phyloP scores from a whole-genome alignment of 2,797 vertebrate genomes.

The Monodelphis domestica region DNA sequence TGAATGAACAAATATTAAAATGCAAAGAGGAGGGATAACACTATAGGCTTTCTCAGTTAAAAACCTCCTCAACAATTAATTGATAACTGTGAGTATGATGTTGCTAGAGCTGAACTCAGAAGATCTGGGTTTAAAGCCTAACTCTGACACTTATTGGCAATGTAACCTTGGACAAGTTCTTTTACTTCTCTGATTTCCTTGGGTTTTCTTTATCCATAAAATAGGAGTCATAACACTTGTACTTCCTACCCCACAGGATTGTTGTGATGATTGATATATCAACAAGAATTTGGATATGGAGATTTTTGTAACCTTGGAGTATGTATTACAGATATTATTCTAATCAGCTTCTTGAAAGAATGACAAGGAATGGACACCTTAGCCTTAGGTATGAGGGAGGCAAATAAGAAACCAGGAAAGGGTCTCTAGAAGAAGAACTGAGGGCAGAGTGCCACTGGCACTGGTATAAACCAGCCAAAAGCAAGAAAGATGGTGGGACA shows the following conservation, averaged over 20 bases:
- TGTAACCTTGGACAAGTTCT: neutral
- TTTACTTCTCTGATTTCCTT: neutral
- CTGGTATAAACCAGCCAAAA: neutral
- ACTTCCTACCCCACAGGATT: neutral
- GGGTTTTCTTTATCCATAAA: conserved; percentile 12
- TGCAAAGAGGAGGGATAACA: neutral
- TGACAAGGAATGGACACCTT: neutral
- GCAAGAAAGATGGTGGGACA: neutral
- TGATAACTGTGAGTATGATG: neutral
- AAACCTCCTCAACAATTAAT: neutral
- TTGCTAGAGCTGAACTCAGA: neutral
- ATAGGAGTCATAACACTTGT: neutral
- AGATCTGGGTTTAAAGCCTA: neutral
- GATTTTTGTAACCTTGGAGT: neutral
- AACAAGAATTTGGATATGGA: neutral
- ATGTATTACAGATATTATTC: neutral
- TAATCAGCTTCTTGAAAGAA: neutral
- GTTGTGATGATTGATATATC: neutral
- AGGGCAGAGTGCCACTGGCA: neutral
- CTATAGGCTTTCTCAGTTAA: neutral
- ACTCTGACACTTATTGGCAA: neutral
- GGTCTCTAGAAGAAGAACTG: no score
- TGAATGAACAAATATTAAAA: neutral
- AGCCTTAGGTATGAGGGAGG: neutral
- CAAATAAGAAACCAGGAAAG: neutral